These are phyloP conservation scores for Eucera pruinosa DNA, from an alignment of 2,888 invertebrate genomes.

Conservation along the genomic window DNA sequence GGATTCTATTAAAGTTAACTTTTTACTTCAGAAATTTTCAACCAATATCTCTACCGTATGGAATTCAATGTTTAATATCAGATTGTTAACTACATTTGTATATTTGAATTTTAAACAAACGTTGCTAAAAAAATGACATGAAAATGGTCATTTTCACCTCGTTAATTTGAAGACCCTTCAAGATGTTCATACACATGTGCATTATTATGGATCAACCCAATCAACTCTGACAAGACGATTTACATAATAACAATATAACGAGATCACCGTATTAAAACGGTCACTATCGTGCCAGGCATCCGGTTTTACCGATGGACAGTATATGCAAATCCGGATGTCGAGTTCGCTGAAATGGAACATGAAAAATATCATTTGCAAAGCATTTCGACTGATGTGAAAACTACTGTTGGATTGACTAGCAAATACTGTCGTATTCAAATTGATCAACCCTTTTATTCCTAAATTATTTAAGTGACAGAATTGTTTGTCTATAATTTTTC, in stretches of 20 bases:
- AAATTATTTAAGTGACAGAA: too few relatives aligned
- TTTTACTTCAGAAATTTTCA: too few relatives aligned
- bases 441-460: too few relatives aligned
- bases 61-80: too few relatives aligned
- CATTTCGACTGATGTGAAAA: not conserved
- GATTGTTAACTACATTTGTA: too few relatives aligned
- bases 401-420: too few relatives aligned
- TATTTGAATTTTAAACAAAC: too few relatives aligned
- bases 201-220: slow-evolving; percentile 21
- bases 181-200: not conserved
- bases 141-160: not conserved
- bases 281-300: slow-evolving; percentile 28
- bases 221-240: slow-evolving; percentile 25
- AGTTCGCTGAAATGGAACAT: not conserved
- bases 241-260: slow-evolving; percentile 35
- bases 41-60: too few relatives aligned
- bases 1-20: too few relatives aligned
- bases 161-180: slow-evolving; percentile 12
- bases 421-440: too few relatives aligned
- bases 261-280: slow-evolving; percentile 27
- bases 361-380: slow-evolving; percentile 6
- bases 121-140: too few relatives aligned
- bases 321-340: slow-evolving; percentile 18
- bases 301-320: slow-evolving; percentile 7
- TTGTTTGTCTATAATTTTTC: too few relatives aligned